Base-by-base conservation (phyloP, 2,888 invertebrate genomes). In the Caenorhabditis angaria region DNA sequence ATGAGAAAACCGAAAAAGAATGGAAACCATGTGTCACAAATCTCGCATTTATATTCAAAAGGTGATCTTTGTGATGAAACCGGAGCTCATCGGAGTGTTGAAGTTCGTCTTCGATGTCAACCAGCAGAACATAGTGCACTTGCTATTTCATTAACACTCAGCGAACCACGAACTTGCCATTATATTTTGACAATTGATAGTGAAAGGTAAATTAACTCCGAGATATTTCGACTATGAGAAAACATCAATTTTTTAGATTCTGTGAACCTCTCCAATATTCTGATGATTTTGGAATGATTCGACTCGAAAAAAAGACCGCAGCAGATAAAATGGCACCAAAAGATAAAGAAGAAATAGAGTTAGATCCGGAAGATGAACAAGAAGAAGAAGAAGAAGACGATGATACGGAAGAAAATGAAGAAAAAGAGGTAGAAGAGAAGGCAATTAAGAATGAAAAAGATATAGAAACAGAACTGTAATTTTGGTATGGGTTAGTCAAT, bases 141-240 rank as follows among this genome's bases (percentile, higher is more conserved):
- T 1, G 62, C 73, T 0, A 64, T 77, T 22, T 60, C 70, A 1
- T 51, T 80, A 51, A 57, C 59, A 10, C 64, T 97, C 24, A 88
- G 94, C 3, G 97, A 97, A 88, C 96, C 97, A 0, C 92, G 92
- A 85, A 93, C 93, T 0, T 97, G 97, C 87, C 93, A 95, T 88
- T 97, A 97, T 88, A 92, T 95, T 63, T 89, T 99, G 61, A 94
- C 93, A 61, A 94, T 97, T 0, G 96, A 97, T 88, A 78, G 78
- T 58, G 78, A 70, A 35, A 27, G 77, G 72, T 71, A 12, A 22
- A 32, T 20, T 20, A 20, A 28, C 8, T 2, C 8, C 28, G 25
- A 35, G 8, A 24, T 51, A n/a, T 4, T 53, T 14, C 4, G 8
- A n/a, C 18, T n/a, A 50, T 50, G 48, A 60, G 32, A 10, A 60